A percentile compares a stretch with the other conserved stretches of the same genome.
Evolutionary conservation across 2,113 vertebrate genomes (phyloP).

Genomic region (Gulo gulo): DNA sequence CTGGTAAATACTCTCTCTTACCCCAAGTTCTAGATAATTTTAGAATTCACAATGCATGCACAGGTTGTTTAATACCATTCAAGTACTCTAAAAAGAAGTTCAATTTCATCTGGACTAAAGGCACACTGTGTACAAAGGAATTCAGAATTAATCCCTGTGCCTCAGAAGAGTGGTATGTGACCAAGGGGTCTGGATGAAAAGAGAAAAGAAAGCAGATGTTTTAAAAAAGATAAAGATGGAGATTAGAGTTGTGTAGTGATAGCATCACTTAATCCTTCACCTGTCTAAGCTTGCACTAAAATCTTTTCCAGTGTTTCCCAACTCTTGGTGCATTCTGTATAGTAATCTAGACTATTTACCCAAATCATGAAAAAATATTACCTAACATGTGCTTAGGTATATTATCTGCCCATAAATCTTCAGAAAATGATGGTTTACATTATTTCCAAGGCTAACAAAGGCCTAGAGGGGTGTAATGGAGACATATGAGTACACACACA

Average conservation of each 20-base stretch:
- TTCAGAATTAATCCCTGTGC: slow-evolving; percentile 26
- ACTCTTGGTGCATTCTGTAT: background rate
- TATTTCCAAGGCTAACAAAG: background rate
- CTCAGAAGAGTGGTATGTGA: background rate
- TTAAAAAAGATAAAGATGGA: slow-evolving; percentile 22
- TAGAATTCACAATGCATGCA: slow-evolving; percentile 27
- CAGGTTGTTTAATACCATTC: slow-evolving; percentile 55
- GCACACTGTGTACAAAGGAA: slow-evolving; percentile 17
- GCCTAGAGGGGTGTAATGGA: rapidly evolving
- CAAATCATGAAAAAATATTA: background rate
- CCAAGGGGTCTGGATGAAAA: slow-evolving; percentile 15
- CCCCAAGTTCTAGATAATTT: slow-evolving; percentile 60
- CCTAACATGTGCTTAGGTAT: background rate
- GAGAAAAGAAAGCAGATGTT: slow-evolving; percentile 52
- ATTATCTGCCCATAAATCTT: background rate
- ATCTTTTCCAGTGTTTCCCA: background rate
- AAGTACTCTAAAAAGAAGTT: slow-evolving; percentile 48
- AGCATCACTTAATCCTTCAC: background rate
- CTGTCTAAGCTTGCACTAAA: background rate
- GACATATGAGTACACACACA: rapidly evolving
- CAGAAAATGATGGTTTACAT: background rate
- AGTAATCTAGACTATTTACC: background rate
- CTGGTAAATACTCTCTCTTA: slow-evolving; percentile 63
- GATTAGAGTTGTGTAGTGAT: background rate
- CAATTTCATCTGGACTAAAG: slow-evolving; percentile 63